A percentile compares a stretch with the other conserved stretches of the same genome.
Evolutionary conservation across 2,797 vertebrate genomes (phyloP).

Genomic region (Falco rusticolus): DNA sequence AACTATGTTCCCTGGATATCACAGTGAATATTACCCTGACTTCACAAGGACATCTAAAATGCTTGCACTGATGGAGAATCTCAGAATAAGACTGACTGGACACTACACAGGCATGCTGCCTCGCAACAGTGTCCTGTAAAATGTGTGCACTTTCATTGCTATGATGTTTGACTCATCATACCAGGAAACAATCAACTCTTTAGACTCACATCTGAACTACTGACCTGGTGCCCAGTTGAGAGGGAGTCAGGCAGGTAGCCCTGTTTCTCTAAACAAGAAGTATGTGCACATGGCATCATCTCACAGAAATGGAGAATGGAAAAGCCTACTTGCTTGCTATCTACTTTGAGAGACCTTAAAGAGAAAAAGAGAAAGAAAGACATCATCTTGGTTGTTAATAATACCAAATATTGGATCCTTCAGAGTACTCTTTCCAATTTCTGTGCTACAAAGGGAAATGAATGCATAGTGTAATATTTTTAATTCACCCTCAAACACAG

Average conservation of each 20-base stretch:
- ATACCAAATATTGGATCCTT: neutral
- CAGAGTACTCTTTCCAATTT: neutral
- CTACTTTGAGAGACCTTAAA: neutral
- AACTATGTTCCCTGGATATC: neutral
- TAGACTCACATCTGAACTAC: rapidly evolving
- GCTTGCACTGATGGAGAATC: neutral
- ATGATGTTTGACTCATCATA: neutral
- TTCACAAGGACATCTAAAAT: neutral
- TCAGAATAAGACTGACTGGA: neutral
- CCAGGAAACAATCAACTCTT: neutral
- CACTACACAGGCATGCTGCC: neutral
- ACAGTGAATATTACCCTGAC: neutral
- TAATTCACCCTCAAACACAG: neutral
- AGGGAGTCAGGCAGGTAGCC: neutral
- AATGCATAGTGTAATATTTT: neutral
- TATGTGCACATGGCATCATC: rapidly evolving
- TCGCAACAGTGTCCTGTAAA: neutral
- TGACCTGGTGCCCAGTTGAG: neutral
- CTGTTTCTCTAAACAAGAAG: neutral
- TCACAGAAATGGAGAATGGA: neutral
- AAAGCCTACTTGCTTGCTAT: neutral
- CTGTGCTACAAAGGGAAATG: neutral
- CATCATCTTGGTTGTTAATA: neutral
- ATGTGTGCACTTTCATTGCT: rapidly evolving
- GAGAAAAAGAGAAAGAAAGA: neutral